Evolutionary conservation across 2,113 vertebrate genomes (phyloP).

Genomic region (Colistium nudipinnis): DNA sequence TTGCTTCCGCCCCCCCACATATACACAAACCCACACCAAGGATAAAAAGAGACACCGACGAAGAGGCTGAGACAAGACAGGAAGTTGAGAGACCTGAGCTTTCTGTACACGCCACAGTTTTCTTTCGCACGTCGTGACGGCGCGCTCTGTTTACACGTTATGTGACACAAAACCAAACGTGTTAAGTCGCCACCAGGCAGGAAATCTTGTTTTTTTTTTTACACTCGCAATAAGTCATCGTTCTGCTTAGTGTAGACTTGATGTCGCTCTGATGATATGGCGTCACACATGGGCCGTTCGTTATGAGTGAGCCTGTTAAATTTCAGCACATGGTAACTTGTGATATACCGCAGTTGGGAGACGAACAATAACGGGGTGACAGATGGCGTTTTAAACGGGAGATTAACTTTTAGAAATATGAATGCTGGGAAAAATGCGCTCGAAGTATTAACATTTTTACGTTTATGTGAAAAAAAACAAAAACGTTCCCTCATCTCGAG

Average conservation of each 20-base stretch:
- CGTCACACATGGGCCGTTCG: not conserved
- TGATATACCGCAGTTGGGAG: not conserved
- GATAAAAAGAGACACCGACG: constrained; percentile 6
- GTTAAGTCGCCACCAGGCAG: constrained; percentile 30
- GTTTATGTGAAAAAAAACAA: not conserved
- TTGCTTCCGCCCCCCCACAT: not conserved
- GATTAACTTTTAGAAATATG: not conserved
- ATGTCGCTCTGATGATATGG: constrained; percentile 23
- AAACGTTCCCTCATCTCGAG: too few species aligned
- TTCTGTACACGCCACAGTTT: constrained; percentile 20
- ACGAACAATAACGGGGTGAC: not conserved
- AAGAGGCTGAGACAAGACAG: constrained; percentile 36
- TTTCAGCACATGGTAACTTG: not conserved
- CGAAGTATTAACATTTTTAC: not conserved
- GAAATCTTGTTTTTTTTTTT: constrained; percentile 70
- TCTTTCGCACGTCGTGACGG: not conserved
- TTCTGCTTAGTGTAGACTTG: constrained; percentile 38
- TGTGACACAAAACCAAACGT: constrained; percentile 51
- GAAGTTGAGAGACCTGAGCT: constrained; percentile 8
- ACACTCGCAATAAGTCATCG: constrained; percentile 26
- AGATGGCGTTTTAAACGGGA: not conserved
- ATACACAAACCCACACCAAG: not conserved
- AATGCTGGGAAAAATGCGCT: not conserved
- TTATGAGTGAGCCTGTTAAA: not conserved
- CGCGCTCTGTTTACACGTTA: constrained; percentile 23